Evolutionary conservation across 2,797 vertebrate species (phyloP), one percentile per base, ranked within the genome.

Genomic region (Sardinella longiceps): DNA sequence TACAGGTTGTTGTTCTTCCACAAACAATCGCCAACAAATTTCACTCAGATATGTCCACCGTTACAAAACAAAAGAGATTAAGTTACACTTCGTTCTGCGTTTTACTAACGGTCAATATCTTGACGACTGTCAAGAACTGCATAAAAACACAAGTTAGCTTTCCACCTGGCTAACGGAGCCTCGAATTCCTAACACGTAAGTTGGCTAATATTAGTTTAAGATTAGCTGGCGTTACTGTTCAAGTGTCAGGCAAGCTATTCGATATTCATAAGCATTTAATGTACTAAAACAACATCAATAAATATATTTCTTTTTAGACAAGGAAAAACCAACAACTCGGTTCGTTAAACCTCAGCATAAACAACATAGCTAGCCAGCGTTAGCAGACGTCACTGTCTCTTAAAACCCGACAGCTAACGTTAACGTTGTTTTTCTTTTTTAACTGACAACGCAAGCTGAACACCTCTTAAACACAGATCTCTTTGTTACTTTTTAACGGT

Each of bases 1-100:
- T 84, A 87, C 86, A 82, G 81, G 83, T 80, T 84, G 81, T 48
- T 51, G 28, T 50, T 70, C n/a, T 81, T 82, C 33, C 25, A 80
- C 77, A 12, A 81, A 53, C 77, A 66, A 30, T 50, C 1, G 80
- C 63, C 48, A 74, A 39, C 63, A 51, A 18, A 81, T 15, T 43
- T 33, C 23, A 77, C 23, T 74, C 15, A 39, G 70, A 18, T 39
- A 77, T 77, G 20, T 77, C 33, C 23, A 23, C 37, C 70, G 18
- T 23, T 20, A 77, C 33, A 20, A 39, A 39, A 77, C 33, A 77
- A 77, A 77, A 23, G 43, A 5, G 33, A 77, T 77, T 39, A 5
- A 18, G 43, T 77, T 39, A 77, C n/a, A 77, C 33, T 77, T 77
- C 20, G 37, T 43, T 77, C 70, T 3, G 70, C 37, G 33, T 77